A percentile compares a stretch with the other conserved stretches of the same genome.
These are phyloP conservation scores for Sinocyclocheilus anophthalmus DNA, from an alignment of 2,113 vertebrate genomes.

Conservation along the genomic window DNA sequence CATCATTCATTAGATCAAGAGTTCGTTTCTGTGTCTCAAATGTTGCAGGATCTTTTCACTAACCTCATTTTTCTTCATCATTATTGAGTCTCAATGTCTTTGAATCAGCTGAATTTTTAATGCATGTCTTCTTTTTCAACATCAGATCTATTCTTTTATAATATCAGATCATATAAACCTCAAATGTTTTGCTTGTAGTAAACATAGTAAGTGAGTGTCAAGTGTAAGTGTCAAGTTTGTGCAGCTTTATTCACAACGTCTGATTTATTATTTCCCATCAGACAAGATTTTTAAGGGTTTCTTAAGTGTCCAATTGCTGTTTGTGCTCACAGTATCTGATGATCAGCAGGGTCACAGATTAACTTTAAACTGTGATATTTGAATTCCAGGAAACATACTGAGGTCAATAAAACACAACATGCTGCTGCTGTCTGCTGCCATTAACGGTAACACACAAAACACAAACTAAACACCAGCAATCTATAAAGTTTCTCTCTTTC, in stretches of 20 bases:
- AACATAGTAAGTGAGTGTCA: neutral
- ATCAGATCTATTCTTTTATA: neutral
- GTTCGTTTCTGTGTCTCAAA: neutral
- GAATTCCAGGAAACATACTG: conserved; percentile 17
- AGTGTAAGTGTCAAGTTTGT: neutral
- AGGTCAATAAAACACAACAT: conserved; percentile 12
- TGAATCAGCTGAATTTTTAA: neutral
- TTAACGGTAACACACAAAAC: neutral
- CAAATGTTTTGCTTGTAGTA: neutral
- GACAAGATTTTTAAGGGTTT: neutral
- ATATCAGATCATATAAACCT: neutral
- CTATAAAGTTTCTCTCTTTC: conserved; percentile 34
- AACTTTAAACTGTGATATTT: neutral
- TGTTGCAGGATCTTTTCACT: neutral
- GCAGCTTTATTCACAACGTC: neutral
- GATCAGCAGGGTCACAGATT: neutral
- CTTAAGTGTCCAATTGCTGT: neutral
- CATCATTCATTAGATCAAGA: neutral
- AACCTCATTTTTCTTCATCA: neutral
- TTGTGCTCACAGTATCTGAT: neutral
- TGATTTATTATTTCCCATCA: neutral
- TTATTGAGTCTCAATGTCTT: neutral
- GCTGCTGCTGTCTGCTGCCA: neutral
- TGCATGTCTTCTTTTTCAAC: neutral
- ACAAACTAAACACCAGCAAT: neutral